phyloP scores from a whole-genome alignment of 2,797 vertebrate species.

The Brachyalestes nurse region DNA sequence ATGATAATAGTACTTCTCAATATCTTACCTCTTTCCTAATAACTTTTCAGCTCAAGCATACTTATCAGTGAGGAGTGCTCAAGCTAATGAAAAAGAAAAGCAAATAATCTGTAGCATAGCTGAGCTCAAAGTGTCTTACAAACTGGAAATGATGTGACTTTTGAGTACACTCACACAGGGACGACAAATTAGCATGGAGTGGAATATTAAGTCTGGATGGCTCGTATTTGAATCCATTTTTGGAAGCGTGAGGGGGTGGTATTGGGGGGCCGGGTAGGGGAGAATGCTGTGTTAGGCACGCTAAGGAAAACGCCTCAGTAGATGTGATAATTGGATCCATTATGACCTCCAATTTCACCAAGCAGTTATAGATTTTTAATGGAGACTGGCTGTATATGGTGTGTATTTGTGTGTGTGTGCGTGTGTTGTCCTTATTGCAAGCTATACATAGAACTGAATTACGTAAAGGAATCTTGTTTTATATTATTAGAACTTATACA shows the following conservation, averaged over 20 bases:
- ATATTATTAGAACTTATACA: slow-evolving; percentile 17
- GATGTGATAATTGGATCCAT: slow-evolving; percentile 51
- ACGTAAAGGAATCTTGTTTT: slow-evolving; percentile 7
- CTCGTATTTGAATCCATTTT: slow-evolving; percentile 39
- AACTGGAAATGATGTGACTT: slow-evolving; percentile 37
- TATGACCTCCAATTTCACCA: slow-evolving; percentile 47
- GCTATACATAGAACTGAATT: background rate
- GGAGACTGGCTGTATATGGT: background rate
- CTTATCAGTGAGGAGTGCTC: slow-evolving; percentile 49
- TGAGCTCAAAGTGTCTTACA: slow-evolving; percentile 24
- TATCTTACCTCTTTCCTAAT: slow-evolving; percentile 55
- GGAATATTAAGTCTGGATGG: slow-evolving; percentile 33
- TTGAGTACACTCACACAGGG: slow-evolving; percentile 25
- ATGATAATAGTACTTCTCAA: slow-evolving; percentile 51
- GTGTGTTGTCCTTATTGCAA: background rate
- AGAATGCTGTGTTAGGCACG: slow-evolving; percentile 26
- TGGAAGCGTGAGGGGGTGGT: background rate
- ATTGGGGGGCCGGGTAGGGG: background rate
- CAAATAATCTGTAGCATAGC: slow-evolving; percentile 38
- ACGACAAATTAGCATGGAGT: slow-evolving; percentile 37
- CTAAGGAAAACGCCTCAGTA: slow-evolving; percentile 11
- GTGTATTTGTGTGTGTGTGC: background rate
- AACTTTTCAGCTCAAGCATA: slow-evolving; percentile 35
- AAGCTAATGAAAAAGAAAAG: slow-evolving; percentile 40
- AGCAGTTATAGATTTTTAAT: slow-evolving; percentile 46